phyloP scores from a whole-genome alignment of 2,888 invertebrate genomes.

The Apodemia zela region DNA sequence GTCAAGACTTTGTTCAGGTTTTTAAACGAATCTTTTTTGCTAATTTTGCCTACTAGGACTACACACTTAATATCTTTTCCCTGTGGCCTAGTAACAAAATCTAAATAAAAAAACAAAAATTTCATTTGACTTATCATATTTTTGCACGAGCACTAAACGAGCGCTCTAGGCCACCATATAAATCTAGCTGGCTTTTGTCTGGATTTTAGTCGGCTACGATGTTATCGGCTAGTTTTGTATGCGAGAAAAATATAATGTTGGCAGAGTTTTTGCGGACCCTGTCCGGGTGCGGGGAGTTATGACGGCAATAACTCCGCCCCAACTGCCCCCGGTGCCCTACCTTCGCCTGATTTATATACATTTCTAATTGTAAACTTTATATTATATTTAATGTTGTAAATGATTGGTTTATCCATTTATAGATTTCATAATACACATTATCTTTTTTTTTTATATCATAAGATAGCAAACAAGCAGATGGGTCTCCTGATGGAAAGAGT shows the following conservation, averaged over 20 bases:
- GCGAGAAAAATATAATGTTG: slow-evolving; percentile 18
- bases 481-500: no score
- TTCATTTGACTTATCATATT: slow-evolving; percentile 1
- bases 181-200: slow-evolving; percentile 6
- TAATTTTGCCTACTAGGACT: no score
- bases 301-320: slow-evolving; percentile 38
- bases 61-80: no score
- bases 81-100: background rate
- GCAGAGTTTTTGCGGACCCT: slow-evolving; percentile 20
- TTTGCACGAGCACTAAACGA: background rate
- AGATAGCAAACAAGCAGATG: no score
- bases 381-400: background rate
- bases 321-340: background rate
- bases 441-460: no score
- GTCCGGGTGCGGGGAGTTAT: slow-evolving; percentile 34
- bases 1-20: no score
- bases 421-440: no score
- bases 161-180: background rate
- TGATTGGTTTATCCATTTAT: background rate
- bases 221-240: slow-evolving; percentile 10
- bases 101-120: background rate
- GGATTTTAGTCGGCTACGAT: slow-evolving; percentile 14
- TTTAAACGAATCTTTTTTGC: no score
- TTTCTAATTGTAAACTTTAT: background rate
- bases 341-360: background rate